These are phyloP conservation scores for Drosophila lowei DNA, from an alignment of 1,140 invertebrate species.

Conservation along the genomic window DNA sequence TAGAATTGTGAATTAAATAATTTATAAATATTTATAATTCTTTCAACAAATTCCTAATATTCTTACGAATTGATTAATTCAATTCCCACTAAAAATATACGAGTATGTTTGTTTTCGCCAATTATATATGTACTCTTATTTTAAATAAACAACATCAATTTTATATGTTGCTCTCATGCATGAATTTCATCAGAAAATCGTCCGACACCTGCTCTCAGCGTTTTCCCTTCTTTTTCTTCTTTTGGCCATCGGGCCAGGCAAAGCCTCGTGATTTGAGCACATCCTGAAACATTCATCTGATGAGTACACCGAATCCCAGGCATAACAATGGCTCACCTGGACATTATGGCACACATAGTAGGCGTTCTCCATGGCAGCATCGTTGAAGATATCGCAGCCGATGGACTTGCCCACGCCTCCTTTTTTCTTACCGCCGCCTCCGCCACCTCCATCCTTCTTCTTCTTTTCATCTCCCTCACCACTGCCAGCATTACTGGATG, in stretches of 20 bases:
- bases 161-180: too few relatives aligned
- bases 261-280: constrained; percentile 89
- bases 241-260: constrained; percentile 91
- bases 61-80: too few relatives aligned
- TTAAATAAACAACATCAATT: too few relatives aligned
- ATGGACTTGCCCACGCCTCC: constrained; percentile 86
- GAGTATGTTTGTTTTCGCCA: too few relatives aligned
- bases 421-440: constrained; percentile 84
- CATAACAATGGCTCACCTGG: constrained; percentile 85
- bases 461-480: constrained; percentile 82
- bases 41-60: too few relatives aligned
- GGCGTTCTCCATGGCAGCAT: constrained; percentile 94
- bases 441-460: constrained; percentile 79
- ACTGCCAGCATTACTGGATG: constrained; percentile 81
- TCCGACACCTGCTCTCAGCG: constrained; percentile 30
- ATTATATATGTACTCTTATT: too few relatives aligned
- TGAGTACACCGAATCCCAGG: background rate
- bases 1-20: too few relatives aligned
- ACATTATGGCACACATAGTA: constrained; percentile 95
- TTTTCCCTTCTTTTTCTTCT: constrained; percentile 89
- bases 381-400: constrained; percentile 91
- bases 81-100: too few relatives aligned
- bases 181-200: too few relatives aligned
- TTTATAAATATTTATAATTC: too few relatives aligned
- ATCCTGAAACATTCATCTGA: constrained; percentile 41